Percentiles rank a stretch among this genome's conserved stretches.
phyloP scores from a whole-genome alignment of 2,888 invertebrate species.

The Lasioglossum morio region DNA sequence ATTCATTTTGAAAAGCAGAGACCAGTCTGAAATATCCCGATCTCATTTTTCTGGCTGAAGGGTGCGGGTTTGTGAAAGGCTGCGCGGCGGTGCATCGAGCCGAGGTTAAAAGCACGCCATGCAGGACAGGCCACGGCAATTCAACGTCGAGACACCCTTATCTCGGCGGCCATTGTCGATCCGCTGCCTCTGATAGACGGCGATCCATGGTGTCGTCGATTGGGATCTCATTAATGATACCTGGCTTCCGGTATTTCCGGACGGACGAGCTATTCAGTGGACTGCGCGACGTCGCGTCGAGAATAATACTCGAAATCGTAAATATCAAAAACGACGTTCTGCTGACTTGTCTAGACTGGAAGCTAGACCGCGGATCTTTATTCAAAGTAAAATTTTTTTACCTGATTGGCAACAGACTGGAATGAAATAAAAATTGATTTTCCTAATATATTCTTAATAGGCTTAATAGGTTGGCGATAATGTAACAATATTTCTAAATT shows the following conservation, averaged over 20 bases:
- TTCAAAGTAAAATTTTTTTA: too few relatives aligned
- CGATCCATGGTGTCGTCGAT: slow-evolving; percentile 27
- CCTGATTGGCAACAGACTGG: too few relatives aligned
- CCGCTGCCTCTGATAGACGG: slow-evolving; percentile 27
- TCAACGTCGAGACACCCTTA: slow-evolving; percentile 24
- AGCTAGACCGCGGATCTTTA: too few relatives aligned
- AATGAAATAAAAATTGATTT: too few relatives aligned
- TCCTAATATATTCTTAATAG: too few relatives aligned
- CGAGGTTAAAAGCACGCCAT: slow-evolving; percentile 2
- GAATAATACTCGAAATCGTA: slow-evolving; percentile 18
- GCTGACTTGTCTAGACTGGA: background rate
- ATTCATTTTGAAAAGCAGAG: background rate
- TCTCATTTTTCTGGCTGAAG: background rate
- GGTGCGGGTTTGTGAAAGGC: background rate
- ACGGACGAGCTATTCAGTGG: slow-evolving; percentile 30
- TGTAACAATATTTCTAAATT: too few relatives aligned
- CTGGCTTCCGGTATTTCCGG: slow-evolving; percentile 26
- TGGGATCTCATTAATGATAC: slow-evolving; percentile 37
- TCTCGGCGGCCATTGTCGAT: slow-evolving; percentile 30
- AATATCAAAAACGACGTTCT: background rate
- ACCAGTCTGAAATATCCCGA: background rate
- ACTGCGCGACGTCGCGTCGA: slow-evolving; percentile 18
- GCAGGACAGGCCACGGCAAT: slow-evolving; percentile 11
- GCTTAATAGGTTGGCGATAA: too few relatives aligned
- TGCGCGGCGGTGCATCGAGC: background rate